phyloP scores from a whole-genome alignment of 2,113 vertebrate species.

The Nyctereutes procyonoides region DNA sequence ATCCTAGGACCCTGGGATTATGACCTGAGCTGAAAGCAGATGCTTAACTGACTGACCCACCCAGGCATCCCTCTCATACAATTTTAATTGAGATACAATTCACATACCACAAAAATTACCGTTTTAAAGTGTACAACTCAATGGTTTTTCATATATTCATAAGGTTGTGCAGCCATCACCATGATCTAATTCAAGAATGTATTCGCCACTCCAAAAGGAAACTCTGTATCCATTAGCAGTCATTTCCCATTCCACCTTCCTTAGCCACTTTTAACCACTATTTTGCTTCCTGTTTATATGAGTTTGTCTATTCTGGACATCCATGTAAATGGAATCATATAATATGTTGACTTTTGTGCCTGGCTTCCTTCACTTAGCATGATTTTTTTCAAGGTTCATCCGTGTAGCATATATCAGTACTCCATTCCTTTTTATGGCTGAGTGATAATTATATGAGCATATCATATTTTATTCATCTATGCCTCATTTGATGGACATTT shows the following conservation, averaged over 20 bases:
- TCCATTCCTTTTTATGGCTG: background rate
- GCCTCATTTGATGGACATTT: background rate
- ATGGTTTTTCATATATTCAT: slow-evolving; percentile 46
- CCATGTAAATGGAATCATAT: slow-evolving; percentile 6
- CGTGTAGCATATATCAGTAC: background rate
- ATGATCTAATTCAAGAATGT: slow-evolving; percentile 33
- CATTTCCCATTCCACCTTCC: background rate
- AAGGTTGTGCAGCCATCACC: background rate
- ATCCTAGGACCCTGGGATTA: too few species aligned
- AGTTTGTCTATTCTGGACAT: slow-evolving; percentile 30
- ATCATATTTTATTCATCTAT: background rate
- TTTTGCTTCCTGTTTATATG: slow-evolving; percentile 25
- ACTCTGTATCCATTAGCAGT: slow-evolving; percentile 38
- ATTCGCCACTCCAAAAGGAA: slow-evolving; percentile 1
- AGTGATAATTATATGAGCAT: slow-evolving; percentile 6
- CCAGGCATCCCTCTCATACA: too few species aligned
- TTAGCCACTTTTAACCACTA: background rate
- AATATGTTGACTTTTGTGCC: slow-evolving; percentile 10
- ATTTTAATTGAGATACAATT: background rate
- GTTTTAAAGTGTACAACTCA: background rate
- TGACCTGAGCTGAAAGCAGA: too few species aligned
- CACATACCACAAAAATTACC: background rate
- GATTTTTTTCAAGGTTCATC: background rate
- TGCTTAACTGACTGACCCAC: background rate
- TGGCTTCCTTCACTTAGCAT: slow-evolving; percentile 26